Evolutionary conservation across 2,888 invertebrate genomes (phyloP).

Genomic region (Rhaphigaster nebulosa): DNA sequence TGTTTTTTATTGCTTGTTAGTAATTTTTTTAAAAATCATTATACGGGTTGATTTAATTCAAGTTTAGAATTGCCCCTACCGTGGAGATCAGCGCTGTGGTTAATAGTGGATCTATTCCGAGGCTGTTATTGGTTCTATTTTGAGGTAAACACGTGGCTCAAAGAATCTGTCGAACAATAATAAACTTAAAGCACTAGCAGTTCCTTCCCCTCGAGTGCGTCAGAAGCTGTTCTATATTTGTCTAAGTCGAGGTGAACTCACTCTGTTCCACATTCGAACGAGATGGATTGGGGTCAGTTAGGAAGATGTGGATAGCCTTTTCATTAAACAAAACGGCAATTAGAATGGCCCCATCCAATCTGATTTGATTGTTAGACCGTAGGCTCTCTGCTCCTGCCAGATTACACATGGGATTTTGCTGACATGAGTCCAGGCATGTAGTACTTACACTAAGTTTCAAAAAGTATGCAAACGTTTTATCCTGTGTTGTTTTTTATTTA

Average conservation of each 20-base stretch:
- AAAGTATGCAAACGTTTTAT: no score
- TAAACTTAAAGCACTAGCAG: slow-evolving; percentile 26
- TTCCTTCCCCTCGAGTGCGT: slow-evolving; percentile 29
- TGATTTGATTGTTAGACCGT: neutral
- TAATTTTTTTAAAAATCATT: no score
- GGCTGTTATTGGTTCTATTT: slow-evolving; percentile 26
- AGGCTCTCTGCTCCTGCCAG: neutral
- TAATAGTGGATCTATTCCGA: slow-evolving; percentile 22
- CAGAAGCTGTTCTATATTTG: slow-evolving; percentile 23
- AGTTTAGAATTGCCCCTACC: neutral
- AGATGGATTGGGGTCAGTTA: neutral
- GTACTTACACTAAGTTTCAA: neutral
- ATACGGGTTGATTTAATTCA: neutral
- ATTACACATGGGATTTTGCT: neutral
- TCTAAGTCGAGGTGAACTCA: neutral
- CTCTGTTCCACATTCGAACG: neutral
- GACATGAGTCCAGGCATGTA: neutral
- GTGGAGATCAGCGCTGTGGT: neutral
- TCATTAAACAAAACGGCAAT: neutral
- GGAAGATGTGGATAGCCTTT: slow-evolving; percentile 1
- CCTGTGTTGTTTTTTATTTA: no score
- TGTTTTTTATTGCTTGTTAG: no score
- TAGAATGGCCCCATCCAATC: neutral
- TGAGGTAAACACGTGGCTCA: slow-evolving; percentile 36
- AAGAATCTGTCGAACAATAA: slow-evolving; percentile 43